Conservation (phyloP, 92 coral and sea anemone species). For the Isaurus tuberculatus region DNA sequence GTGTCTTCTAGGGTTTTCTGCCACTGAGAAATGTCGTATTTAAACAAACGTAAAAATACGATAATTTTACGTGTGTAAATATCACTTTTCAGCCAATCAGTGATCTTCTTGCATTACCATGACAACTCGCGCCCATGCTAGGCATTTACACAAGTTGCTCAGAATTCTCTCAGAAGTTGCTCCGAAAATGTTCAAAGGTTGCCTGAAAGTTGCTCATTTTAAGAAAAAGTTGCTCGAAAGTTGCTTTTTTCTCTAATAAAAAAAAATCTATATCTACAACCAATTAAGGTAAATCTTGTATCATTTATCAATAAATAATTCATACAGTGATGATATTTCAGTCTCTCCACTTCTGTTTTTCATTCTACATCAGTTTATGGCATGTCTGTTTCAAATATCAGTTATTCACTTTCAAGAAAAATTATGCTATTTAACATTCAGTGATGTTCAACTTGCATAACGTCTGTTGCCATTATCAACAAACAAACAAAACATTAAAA, state of each 20-base stretch:
- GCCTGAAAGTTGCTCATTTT: conserved; percentile 49
- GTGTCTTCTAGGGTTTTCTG: too few relatives aligned
- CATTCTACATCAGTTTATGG: conserved; percentile 59
- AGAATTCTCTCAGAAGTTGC: conserved; percentile 52
- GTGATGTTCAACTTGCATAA: conserved; percentile 43
- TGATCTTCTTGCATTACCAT: too few relatives aligned
- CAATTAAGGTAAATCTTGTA: conserved; percentile 45
- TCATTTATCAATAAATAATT: background rate
- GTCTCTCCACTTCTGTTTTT: conserved; percentile 57
- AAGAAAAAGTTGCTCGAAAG: conserved; percentile 56
- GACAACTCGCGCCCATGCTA: too few relatives aligned
- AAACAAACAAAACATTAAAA: conserved; percentile 62
- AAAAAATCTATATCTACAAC: conserved; percentile 48
- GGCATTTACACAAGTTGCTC: conserved; percentile 53
- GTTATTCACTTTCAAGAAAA: conserved; percentile 62
- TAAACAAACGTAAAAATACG: too few relatives aligned
- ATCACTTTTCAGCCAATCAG: too few relatives aligned
- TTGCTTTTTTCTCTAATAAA: conserved; percentile 42
- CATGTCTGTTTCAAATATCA: conserved; percentile 57
- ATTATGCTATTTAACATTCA: conserved; percentile 67
- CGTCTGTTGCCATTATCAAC: conserved; percentile 1
- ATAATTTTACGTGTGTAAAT: too few relatives aligned
- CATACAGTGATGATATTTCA: conserved; percentile 61
- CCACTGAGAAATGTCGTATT: too few relatives aligned
- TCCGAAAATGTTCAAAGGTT: conserved; percentile 39